phyloP scores from a whole-genome alignment of 2,888 invertebrate species.

The Eilema caniola region DNA sequence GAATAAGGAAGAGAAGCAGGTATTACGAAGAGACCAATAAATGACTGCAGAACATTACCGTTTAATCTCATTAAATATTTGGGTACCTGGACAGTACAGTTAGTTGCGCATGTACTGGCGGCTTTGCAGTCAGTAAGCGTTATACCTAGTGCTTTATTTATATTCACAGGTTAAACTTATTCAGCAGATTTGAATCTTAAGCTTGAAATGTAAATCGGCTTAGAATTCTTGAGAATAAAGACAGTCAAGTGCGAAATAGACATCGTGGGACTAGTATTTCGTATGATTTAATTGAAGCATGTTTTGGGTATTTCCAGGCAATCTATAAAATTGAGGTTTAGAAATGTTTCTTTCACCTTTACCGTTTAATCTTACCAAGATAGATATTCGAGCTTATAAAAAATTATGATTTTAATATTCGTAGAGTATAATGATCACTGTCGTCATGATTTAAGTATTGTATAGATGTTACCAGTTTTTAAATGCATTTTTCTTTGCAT shows the following conservation, averaged over 20 bases:
- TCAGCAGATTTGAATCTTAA: slow-evolving; percentile 70
- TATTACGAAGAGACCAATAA: slow-evolving; percentile 46
- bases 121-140: slow-evolving; percentile 67
- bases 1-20: slow-evolving; percentile 29
- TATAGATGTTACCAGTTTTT: neutral
- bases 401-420: neutral
- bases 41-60: slow-evolving; percentile 58
- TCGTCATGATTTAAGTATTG: neutral
- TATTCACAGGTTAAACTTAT: slow-evolving; percentile 70
- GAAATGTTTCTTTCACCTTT: neutral
- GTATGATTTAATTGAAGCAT: slow-evolving; percentile 36
- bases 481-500: neutral
- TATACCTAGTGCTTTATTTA: slow-evolving; percentile 69
- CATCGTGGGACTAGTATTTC: slow-evolving; percentile 45
- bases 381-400: neutral
- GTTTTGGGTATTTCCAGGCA: slow-evolving; percentile 3
- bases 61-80: slow-evolving; percentile 61
- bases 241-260: slow-evolving; percentile 56
- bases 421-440: neutral
- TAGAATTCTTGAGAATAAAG: slow-evolving; percentile 63
- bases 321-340: neutral
- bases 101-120: slow-evolving; percentile 53
- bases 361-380: neutral
- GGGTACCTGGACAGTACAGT: slow-evolving; percentile 57
- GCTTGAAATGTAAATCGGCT: slow-evolving; percentile 66